phyloP scores from a whole-genome alignment of 2,113 vertebrate genomes.

The Prietella phreatophila region DNA sequence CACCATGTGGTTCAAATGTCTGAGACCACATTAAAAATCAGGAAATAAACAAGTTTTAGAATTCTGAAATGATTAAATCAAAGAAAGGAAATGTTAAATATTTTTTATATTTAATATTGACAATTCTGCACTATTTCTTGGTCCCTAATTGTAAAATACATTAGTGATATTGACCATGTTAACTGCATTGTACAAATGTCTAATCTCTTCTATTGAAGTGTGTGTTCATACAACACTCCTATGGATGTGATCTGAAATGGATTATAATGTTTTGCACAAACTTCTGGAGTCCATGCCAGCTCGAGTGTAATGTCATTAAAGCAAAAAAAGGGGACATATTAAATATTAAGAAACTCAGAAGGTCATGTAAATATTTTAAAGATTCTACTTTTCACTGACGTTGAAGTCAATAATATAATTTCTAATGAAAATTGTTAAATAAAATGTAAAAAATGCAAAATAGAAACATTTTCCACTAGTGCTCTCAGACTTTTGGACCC shows the following conservation, averaged over 20 bases:
- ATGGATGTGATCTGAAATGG: not conserved
- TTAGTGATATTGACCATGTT: not conserved
- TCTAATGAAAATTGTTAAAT: too few relatives aligned
- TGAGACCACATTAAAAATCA: not conserved
- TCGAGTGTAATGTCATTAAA: too few relatives aligned
- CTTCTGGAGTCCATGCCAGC: too few relatives aligned
- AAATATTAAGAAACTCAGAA: not conserved
- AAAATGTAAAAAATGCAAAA: not conserved
- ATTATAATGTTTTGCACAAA: not conserved
- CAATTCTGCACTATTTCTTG: too few relatives aligned
- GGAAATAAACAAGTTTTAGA: not conserved
- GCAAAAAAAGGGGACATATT: not conserved
- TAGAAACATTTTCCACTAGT: not conserved
- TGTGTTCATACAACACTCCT: not conserved
- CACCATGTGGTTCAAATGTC: too few relatives aligned
- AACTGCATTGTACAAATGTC: not conserved
- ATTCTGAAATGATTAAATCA: not conserved
- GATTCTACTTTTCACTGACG: too few relatives aligned
- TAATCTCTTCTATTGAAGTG: not conserved
- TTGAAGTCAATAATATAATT: too few relatives aligned
- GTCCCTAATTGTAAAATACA: not conserved
- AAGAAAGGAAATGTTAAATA: not conserved
- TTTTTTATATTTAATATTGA: too few relatives aligned
- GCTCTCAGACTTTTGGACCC: too few relatives aligned
- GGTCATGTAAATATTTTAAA: not conserved